Base-by-base conservation (phyloP, 2,797 vertebrate species). In the Aplochiton taeniatus region DNA sequence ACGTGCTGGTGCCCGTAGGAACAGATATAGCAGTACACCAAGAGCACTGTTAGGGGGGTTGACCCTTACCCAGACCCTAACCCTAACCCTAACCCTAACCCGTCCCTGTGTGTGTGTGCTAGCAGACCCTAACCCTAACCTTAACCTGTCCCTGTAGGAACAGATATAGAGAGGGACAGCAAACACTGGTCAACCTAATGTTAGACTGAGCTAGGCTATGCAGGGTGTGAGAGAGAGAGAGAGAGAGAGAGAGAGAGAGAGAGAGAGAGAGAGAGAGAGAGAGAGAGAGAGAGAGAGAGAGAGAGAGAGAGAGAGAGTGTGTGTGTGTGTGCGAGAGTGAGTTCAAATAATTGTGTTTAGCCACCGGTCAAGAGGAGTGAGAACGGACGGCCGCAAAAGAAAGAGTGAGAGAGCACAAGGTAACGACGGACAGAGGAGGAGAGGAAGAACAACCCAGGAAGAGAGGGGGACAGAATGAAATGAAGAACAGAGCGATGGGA, bases 361-460 rank as follows among this genome's bases (percentile, higher is more conserved):
- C 31, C 2, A 31, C 6, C 6, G 31, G 31, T 31, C 31, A 31
- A 6, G 31, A 31, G 31, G 16, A 17, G 20, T 11, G 11, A 51
- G 31, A 4, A 10, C 6, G 12, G 20, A 17, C 8, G n/a, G 13
- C 14, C 20, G 9, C 14, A 12, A 31, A 17, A 11, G 9, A 16
- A 42, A 41, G 20, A 44, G 43, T 12, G 12, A 12, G 42, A 46
- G 13, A 41, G 11, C 49, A 10, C n/a, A 16, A 0, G 8, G 41
- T 9, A 42, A 42, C 12, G 13, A 43, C 4, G 41, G 12, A 19
- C 12, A 63, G 42, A 61, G 31, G n/a, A 31, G 41, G 43, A 31
- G 18, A 46, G 8, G 18, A 8, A 52, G 18, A 65, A 73, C 68
- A 65, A 54, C 61, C 63, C 68, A 83, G 42, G 42, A 45, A 6